Evolutionary conservation across 2,113 vertebrate species (phyloP).

Genomic region (Odobenus rosmarus): DNA sequence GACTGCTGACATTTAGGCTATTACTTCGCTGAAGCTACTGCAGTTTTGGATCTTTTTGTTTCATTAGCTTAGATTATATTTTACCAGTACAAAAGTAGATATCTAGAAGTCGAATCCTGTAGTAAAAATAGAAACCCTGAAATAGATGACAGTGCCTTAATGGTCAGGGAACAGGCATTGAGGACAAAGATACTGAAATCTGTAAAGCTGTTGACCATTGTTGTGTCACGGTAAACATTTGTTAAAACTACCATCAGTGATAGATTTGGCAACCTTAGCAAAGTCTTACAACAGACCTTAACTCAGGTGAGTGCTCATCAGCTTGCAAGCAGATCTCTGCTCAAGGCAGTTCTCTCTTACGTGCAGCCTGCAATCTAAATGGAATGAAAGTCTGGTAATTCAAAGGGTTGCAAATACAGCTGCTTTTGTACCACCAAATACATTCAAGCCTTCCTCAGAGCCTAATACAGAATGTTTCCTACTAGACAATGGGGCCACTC

Average conservation of each 20-base stretch:
- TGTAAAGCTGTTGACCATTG: not conserved
- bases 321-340: not conserved
- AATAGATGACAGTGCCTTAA: not conserved
- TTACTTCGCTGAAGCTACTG: not conserved
- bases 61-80: not conserved
- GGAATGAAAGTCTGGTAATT: not conserved
- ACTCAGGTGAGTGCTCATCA: not conserved
- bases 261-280: not conserved
- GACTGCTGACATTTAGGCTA: not conserved
- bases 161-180: not conserved
- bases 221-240: not conserved
- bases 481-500: not conserved
- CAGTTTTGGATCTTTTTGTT: conserved; percentile 27
- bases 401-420: not conserved
- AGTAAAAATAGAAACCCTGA: conserved; percentile 24
- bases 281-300: not conserved
- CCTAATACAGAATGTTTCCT: not conserved
- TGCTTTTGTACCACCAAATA: not conserved
- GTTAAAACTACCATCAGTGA: not conserved
- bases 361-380: not conserved
- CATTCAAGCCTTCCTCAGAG: not conserved
- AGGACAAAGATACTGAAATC: not conserved
- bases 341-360: not conserved
- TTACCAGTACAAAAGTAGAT: not conserved
- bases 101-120: not conserved